phyloP scores from a whole-genome alignment of 2,113 vertebrate species.

The Oreochromis niloticus region DNA sequence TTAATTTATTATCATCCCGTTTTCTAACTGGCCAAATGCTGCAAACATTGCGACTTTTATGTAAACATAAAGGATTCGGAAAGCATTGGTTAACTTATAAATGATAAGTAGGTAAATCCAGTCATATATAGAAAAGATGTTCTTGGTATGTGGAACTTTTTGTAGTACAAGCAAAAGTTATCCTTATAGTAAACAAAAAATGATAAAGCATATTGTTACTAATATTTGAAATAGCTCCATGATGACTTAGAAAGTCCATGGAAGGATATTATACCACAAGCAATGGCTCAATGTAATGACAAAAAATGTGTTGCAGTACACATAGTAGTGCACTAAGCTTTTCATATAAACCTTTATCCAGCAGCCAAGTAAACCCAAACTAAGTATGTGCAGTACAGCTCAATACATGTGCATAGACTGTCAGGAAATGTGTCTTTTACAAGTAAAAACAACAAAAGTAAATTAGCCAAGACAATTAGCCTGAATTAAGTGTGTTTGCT shows the following conservation, averaged over 20 bases:
- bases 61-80: not conserved
- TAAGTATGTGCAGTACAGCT: not conserved
- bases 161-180: not conserved
- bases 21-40: not conserved
- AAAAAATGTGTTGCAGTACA: not conserved
- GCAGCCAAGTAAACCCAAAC: not conserved
- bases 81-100: not conserved
- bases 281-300: not conserved
- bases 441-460: not conserved
- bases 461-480: not conserved
- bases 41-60: not conserved
- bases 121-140: not conserved
- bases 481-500: rapidly evolving
- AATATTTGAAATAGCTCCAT: not conserved
- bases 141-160: not conserved
- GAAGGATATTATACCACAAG: not conserved
- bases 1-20: not conserved
- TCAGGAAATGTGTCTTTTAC: not conserved
- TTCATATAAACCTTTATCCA: not conserved
- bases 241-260: not conserved
- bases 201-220: not conserved
- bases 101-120: not conserved
- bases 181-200: not conserved
- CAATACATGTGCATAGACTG: not conserved
- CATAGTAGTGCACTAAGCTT: not conserved